Base-by-base conservation (phyloP, 2,113 vertebrate genomes). In the Apaloderma vittatum region DNA sequence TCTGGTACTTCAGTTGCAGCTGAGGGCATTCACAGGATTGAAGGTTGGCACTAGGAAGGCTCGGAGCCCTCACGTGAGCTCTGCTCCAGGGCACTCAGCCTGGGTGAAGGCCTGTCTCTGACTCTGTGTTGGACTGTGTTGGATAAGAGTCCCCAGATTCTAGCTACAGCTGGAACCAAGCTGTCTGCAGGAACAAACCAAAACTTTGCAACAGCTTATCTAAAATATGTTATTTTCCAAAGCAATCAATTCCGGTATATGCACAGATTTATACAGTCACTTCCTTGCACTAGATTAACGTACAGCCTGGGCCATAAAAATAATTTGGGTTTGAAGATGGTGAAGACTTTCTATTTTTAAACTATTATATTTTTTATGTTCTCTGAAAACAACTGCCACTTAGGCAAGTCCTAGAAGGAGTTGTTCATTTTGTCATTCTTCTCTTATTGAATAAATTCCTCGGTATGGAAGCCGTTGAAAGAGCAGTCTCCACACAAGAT, bases 401-500 rank as follows among this genome's bases (percentile, higher is more conserved):
- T 71, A 24, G n/a, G 36, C 13, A 67, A 71, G 48, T 43, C 34
- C 20, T 51, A 15, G 43, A 16, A 37, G 14, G 19, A 73, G 23
- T 26, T 74, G 62, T 86, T 65, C 1, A 5, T 81, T 89, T 86
- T 84, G 11, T 43, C 12, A 36, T 77, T 24, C 37, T 87, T 78
- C 29, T 48, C 9, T 55, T 51, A 51, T 22, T 34, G 37, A 81
- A 21, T 24, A 9, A 1, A 1, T 63, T 88, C 23, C 62, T 67
- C 63, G 80, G 26, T 52, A 59, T 1, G 46, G 70, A 71, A 94
- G 45, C 51, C 85, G 68, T 75, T 81, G 89, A 88, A 95, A 75
- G 80, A 71, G 48, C 79, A 61, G 40, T 88, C 91, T 96, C 86
- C 3, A 3, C 54, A 37, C 1, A 7, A 86, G 86, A 54, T 15